Base-by-base conservation (phyloP, 2,888 invertebrate genomes). In the Bhutanitis thaidina region DNA sequence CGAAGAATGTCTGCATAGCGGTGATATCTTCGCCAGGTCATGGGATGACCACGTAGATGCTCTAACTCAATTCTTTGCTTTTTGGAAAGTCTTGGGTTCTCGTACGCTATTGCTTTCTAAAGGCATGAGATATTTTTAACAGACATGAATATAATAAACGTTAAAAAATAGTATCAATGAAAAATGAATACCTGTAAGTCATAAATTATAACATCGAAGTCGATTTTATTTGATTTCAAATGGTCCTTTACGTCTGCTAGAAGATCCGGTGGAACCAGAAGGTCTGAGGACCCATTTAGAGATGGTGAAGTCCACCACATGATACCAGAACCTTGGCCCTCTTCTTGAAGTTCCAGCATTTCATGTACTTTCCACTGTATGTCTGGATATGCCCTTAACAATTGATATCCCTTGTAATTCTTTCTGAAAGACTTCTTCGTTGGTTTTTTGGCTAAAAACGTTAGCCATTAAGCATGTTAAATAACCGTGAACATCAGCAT, bases 21-120 rank as follows among this genome's bases (percentile, higher is more conserved):
- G 65, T 94, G 93, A 66, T 94, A 95, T 39, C 93, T 89, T 45
- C 92, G 90, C 94, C 94, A 94, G 0, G 93, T 93, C 91, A 93
- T 86, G 1, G 92, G 90, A 61, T 93, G 93, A 1, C 92, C 92
- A 52, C 91, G 88, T 20, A 78, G 67, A 16, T 87, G 90, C 55
- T 92, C 91, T 40, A 92, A 65, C 62, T 92, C 92, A 9, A 91
- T 69, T 52, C 92, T 81, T 56, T 92, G 92, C 56, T 91, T 91
- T 64, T 92, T 92, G 0, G 92, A 90, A 60, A 93, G 86, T 62
- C 91, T 91, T 3, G 93, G 92, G 65, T 93, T 93, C 67, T 94
- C 94, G 62, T 91, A 92, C 7, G 87, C 82, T 52, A 94, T 94
- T 0, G 92, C 92, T 88, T 93, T 93, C 91, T 93, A 51, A 16